Evolutionary conservation across 2,113 vertebrate species (phyloP).

Genomic region (Leptobrachium leishanense): DNA sequence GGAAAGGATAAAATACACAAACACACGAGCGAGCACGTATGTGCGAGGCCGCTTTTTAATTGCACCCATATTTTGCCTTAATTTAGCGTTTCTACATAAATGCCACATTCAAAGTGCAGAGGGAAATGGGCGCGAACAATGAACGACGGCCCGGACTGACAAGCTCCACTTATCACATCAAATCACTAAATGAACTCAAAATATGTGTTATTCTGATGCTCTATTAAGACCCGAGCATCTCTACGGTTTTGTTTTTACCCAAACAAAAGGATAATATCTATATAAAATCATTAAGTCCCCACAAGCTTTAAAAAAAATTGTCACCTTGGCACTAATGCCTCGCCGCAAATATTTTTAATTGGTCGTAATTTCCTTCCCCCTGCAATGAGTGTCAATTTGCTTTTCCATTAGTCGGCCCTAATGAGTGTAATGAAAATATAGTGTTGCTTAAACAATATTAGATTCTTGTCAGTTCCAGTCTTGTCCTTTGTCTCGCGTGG

Average conservation of each 20-base stretch:
- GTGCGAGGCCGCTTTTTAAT: not conserved
- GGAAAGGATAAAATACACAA: not conserved
- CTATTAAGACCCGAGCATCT: slow-evolving; percentile 25
- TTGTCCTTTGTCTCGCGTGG: slow-evolving; percentile 44
- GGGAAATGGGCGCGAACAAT: slow-evolving; percentile 16
- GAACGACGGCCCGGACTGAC: slow-evolving; percentile 5
- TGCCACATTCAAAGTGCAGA: not conserved
- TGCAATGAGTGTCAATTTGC: slow-evolving; percentile 49
- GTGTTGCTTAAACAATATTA: slow-evolving; percentile 50
- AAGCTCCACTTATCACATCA: slow-evolving; percentile 41
- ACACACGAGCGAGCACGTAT: not conserved
- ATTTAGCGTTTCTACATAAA: slow-evolving; percentile 8
- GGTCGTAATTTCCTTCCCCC: slow-evolving; percentile 46
- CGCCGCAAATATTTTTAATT: slow-evolving; percentile 48
- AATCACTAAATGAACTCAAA: slow-evolving; percentile 41
- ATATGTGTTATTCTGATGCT: slow-evolving; percentile 29
- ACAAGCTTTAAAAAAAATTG: slow-evolving; percentile 27
- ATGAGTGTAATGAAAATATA: slow-evolving; percentile 48
- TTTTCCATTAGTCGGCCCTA: slow-evolving; percentile 38
- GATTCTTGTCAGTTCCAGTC: slow-evolving; percentile 41
- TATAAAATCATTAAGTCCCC: slow-evolving; percentile 42
- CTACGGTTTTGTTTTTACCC: slow-evolving; percentile 40
- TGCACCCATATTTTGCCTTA: slow-evolving; percentile 4
- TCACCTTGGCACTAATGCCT: slow-evolving; percentile 47
- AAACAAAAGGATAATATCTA: slow-evolving; percentile 50